Evolutionary conservation across 2,888 invertebrate species (phyloP).

Genomic region (Smittia sp.): DNA sequence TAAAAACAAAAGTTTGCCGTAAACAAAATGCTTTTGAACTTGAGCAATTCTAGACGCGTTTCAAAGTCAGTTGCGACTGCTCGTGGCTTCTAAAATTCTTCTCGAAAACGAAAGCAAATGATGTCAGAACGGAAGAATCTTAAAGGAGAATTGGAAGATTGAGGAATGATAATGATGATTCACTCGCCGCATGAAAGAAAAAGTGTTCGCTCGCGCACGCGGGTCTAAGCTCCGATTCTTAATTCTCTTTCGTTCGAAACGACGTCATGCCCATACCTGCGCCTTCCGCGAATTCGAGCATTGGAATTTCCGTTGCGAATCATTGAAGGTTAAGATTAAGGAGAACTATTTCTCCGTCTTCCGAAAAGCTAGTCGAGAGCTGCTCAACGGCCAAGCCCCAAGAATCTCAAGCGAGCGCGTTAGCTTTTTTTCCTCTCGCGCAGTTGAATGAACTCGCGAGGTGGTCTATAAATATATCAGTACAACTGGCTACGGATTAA

Average conservation of each 20-base stretch:
- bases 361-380: no score
- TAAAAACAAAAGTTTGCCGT: no score
- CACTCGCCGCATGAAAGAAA: conserved; percentile 12
- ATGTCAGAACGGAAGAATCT: not conserved
- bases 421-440: not conserved
- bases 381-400: no score
- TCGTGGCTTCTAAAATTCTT: not conserved
- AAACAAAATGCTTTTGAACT: no score
- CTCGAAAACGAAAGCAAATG: not conserved
- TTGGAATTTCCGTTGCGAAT: conserved; percentile 33
- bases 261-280: not conserved
- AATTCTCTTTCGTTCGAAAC: not conserved
- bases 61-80: no score
- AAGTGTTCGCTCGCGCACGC: not conserved
- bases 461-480: conserved; percentile 33
- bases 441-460: conserved; percentile 30
- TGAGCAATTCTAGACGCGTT: no score
- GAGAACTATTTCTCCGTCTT: no score
- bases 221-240: not conserved
- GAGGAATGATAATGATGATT: not conserved
- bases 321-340: no score
- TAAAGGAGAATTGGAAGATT: not conserved
- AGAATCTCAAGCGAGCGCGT: no score
- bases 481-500: conserved; percentile 30
- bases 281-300: not conserved